Evolutionary conservation across 2,888 invertebrate genomes (phyloP).

Genomic region (Pandemis heparana): DNA sequence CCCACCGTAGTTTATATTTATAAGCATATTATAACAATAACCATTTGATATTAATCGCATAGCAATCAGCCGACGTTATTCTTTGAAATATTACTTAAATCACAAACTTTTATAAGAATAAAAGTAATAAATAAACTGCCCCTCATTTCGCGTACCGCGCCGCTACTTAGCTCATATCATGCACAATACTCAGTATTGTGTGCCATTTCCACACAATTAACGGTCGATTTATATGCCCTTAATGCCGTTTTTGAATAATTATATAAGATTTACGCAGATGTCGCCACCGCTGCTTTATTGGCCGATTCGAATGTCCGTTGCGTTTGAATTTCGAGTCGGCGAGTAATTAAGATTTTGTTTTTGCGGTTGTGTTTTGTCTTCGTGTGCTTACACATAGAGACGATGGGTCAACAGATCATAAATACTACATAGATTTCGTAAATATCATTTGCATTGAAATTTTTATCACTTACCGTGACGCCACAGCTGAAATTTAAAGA

Average conservation of each 20-base stretch:
- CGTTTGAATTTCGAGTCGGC: constrained; percentile 35
- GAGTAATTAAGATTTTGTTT: constrained; percentile 35
- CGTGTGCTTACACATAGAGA: neutral
- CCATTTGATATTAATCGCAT: no score
- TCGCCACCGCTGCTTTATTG: constrained; percentile 64
- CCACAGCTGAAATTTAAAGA: no score
- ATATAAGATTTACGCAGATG: constrained; percentile 69
- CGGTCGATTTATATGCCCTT: constrained; percentile 75
- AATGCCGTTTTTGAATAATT: constrained; percentile 77
- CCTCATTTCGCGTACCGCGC: constrained; percentile 43
- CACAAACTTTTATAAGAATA: neutral
- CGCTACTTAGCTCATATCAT: constrained; percentile 27
- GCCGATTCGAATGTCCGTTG: constrained; percentile 63
- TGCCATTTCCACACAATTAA: constrained; percentile 76
- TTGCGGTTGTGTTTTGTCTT: neutral
- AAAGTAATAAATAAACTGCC: neutral
- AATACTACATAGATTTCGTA: no score
- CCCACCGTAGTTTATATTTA: no score
- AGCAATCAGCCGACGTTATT: no score
- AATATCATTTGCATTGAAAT: no score
- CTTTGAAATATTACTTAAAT: no score
- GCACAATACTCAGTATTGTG: constrained; percentile 65
- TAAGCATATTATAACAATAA: no score
- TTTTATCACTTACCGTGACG: no score
- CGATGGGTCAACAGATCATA: no score